Evolutionary conservation across 1,140 invertebrate genomes (phyloP).

Genomic region (Drosophila dunni): DNA sequence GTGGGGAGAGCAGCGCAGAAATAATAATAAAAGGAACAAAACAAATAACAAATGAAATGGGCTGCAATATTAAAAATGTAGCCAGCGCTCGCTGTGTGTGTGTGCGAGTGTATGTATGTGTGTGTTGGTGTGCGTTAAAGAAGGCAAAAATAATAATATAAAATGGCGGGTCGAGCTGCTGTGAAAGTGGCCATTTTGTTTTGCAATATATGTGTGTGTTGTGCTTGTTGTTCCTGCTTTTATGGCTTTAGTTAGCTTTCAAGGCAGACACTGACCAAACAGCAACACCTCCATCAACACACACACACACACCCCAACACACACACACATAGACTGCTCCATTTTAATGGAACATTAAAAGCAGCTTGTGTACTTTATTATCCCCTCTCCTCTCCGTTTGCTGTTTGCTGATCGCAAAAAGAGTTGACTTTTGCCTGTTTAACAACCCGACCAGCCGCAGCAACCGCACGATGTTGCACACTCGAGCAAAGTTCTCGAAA

Average conservation of each 20-base stretch:
- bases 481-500: constrained; percentile 69
- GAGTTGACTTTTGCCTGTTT: constrained; percentile 47
- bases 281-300: constrained; percentile 43
- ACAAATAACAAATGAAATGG: constrained; percentile 26
- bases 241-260: constrained; percentile 72
- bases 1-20: not conserved
- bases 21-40: constrained; percentile 17
- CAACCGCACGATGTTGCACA: constrained; percentile 66
- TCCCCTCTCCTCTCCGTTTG: constrained; percentile 8
- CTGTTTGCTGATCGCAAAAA: constrained; percentile 29
- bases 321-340: constrained; percentile 33
- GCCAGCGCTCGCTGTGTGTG: not conserved
- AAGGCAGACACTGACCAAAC: constrained; percentile 53
- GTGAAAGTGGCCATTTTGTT: constrained; percentile 64
- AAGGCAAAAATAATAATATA: constrained; percentile 69
- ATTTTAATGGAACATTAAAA: constrained; percentile 78
- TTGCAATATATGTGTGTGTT: constrained; percentile 70
- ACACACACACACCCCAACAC: constrained; percentile 22
- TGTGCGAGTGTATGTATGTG: not conserved
- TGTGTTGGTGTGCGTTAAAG: constrained; percentile 28
- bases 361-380: constrained; percentile 68
- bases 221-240: constrained; percentile 46
- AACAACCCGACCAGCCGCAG: constrained; percentile 46
- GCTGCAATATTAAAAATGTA: constrained; percentile 50
- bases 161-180: constrained; percentile 63